These are phyloP conservation scores for Anoplophora glabripennis DNA, from an alignment of 1,140 invertebrate species.

Conservation along the genomic window DNA sequence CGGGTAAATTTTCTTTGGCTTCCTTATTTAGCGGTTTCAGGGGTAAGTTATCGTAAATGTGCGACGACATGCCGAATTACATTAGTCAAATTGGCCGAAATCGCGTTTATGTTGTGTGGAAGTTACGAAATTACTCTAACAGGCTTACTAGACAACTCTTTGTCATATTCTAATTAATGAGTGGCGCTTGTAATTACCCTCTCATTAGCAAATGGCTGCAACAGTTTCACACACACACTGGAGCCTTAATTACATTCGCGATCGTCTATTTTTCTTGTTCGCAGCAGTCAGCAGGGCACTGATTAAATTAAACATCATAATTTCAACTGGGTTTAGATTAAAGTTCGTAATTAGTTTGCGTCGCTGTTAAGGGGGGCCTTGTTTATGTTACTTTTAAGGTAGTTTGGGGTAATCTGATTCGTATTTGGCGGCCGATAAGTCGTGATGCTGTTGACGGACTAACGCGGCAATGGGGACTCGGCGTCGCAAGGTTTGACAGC, in stretches of 20 bases:
- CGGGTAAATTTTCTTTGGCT: conserved; percentile 6
- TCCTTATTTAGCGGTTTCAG: conserved; percentile 32
- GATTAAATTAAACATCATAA: not conserved
- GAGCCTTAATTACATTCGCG: not conserved
- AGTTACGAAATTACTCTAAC: not conserved
- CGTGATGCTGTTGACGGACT: conserved; percentile 16
- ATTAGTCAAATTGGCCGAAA: not conserved
- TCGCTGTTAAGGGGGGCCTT: not conserved
- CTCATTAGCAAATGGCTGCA: not conserved
- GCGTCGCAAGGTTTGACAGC: not conserved
- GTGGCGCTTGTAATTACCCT: not conserved
- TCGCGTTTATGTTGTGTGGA: not conserved
- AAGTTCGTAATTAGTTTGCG: not conserved
- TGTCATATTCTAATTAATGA: not conserved
- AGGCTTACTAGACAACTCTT: not conserved
- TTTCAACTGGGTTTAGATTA: not conserved
- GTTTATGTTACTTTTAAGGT: not conserved
- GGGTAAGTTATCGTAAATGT: conserved; percentile 40
- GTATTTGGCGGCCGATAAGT: conserved; percentile 11
- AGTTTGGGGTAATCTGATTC: not conserved
- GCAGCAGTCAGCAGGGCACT: no score
- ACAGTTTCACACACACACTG: not conserved
- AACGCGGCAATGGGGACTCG: conserved; percentile 1
- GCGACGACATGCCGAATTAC: conserved; percentile 11
- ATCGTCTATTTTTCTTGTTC: not conserved